Conservation (phyloP, 2,797 vertebrate species). For the Brachyrhaphis roseni region DNA sequence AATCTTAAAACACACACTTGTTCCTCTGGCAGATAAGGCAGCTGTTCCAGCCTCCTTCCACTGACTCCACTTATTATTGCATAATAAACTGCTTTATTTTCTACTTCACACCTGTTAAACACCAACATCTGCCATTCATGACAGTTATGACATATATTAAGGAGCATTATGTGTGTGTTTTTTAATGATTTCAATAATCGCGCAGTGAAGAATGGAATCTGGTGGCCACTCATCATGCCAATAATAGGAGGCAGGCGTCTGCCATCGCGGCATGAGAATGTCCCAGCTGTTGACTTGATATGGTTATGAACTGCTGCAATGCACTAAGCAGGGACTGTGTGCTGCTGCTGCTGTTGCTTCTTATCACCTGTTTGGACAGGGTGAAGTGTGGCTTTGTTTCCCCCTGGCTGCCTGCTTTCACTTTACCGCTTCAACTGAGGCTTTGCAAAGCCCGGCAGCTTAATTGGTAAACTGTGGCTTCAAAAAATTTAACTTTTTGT, state of each 20-base stretch:
- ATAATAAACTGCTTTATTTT: constrained; percentile 2
- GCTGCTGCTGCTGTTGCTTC: constrained; percentile 45
- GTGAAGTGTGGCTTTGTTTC: constrained; percentile 31
- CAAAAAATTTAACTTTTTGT: not conserved
- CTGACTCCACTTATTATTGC: constrained; percentile 10
- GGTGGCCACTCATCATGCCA: constrained; percentile 49
- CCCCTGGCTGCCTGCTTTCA: not conserved
- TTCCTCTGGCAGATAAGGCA: constrained; percentile 37
- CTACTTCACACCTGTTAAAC: not conserved
- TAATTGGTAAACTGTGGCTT: not conserved
- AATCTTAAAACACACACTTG: constrained; percentile 37
- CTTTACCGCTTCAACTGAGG: not conserved
- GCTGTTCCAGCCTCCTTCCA: constrained; percentile 18
- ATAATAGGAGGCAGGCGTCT: constrained; percentile 56
- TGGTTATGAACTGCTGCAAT: constrained; percentile 63
- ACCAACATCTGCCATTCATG: not conserved
- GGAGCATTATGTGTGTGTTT: not conserved
- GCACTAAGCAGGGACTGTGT: constrained; percentile 27
- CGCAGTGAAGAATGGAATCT: constrained; percentile 48
- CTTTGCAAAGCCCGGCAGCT: not conserved
- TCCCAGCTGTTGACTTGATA: constrained; percentile 78
- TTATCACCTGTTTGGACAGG: constrained; percentile 58
- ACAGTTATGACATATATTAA: not conserved
- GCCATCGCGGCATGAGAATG: constrained; percentile 65
- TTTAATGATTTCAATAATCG: constrained; percentile 1